These are phyloP conservation scores for Naso thynnoides DNA, from an alignment of 2,797 vertebrate species.

Conservation along the genomic window DNA sequence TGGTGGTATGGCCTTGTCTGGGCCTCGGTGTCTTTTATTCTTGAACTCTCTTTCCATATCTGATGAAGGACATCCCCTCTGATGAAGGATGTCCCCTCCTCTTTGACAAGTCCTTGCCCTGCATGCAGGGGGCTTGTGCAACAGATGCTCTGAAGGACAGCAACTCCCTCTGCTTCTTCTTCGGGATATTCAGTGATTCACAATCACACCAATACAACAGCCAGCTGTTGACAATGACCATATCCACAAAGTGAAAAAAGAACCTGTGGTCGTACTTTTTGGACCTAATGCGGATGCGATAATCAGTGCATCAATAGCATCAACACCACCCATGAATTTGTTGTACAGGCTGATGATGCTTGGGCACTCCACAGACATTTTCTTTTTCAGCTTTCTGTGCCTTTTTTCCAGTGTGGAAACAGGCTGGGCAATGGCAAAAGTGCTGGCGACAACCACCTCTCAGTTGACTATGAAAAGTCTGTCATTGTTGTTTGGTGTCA, in stretches of 20 bases:
- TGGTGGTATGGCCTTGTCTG: slow-evolving; percentile 14
- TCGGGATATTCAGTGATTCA: slow-evolving; percentile 8
- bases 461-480: slow-evolving; percentile 20
- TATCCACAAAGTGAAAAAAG: slow-evolving; percentile 39
- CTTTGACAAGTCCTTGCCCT: slow-evolving; percentile 20
- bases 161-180: slow-evolving; percentile 25
- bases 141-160: slow-evolving; percentile 26
- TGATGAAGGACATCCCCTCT: slow-evolving; percentile 10
- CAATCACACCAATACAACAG: slow-evolving; percentile 38
- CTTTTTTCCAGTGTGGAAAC: slow-evolving; percentile 5
- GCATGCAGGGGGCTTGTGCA: slow-evolving; percentile 43
- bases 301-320: slow-evolving; percentile 29
- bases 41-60: slow-evolving; percentile 31
- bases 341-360: slow-evolving; percentile 34
- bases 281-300: slow-evolving; percentile 25
- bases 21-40: slow-evolving; percentile 19
- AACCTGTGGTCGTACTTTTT: slow-evolving; percentile 30
- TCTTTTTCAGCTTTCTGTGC: slow-evolving; percentile 31
- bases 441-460: slow-evolving; percentile 30
- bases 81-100: slow-evolving; percentile 18
- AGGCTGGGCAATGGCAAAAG: slow-evolving; percentile 28
- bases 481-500: slow-evolving; percentile 8
- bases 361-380: slow-evolving; percentile 32
- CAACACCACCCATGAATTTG: slow-evolving; percentile 28
- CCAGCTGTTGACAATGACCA: slow-evolving; percentile 40